Conservation (phyloP, 2,113 vertebrate species). For the Danio rerio region DNA sequence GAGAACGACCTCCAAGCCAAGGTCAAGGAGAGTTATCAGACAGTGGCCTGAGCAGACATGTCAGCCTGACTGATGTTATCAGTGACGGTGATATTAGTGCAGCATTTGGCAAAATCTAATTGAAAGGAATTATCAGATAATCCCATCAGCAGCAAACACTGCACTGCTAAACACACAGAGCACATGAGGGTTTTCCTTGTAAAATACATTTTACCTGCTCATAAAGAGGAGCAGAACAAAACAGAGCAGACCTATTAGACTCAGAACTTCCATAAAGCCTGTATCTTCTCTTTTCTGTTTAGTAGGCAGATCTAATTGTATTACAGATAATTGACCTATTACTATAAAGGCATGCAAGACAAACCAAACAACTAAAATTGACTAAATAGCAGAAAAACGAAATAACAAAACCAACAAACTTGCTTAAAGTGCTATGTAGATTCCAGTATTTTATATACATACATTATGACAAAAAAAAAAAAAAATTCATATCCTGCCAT, state of each 20-base stretch:
- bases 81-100: conserved; percentile 45
- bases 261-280: background rate
- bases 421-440: background rate
- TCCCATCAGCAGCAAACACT: conserved; percentile 37
- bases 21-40: conserved; percentile 75
- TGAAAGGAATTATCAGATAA: conserved; percentile 50
- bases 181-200: background rate
- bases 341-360: background rate
- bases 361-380: background rate
- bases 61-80: conserved; percentile 56
- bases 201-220: background rate
- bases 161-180: conserved; percentile 18
- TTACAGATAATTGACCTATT: background rate
- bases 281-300: background rate
- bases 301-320: background rate
- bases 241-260: background rate
- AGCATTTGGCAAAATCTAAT: conserved; percentile 46
- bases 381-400: background rate
- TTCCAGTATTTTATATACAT: conserved; percentile 5
- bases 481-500: conserved; percentile 21
- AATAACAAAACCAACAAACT: background rate
- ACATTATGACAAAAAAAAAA: background rate
- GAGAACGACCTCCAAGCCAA: conserved; percentile 64
- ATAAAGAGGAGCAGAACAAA: background rate
- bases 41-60: conserved; percentile 54